Conservation (phyloP, 53 echinoderm and acorn worm species). For the Paracentrotus lividus region DNA sequence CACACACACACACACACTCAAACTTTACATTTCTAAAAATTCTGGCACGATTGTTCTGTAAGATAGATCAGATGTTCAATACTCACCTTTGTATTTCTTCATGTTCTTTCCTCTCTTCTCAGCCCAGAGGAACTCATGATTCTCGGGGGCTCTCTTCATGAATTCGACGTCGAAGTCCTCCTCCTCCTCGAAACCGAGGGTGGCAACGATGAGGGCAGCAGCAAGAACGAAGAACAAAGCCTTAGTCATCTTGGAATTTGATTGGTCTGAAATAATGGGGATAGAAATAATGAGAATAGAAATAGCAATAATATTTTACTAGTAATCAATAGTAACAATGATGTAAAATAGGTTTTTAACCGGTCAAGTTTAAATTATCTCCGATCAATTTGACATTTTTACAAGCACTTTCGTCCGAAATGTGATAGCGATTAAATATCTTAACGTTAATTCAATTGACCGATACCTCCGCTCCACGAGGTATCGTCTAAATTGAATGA, state of each 20-base stretch:
- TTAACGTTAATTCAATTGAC: too few relatives aligned
- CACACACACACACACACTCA: too few relatives aligned
- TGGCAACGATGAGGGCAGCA: constrained; percentile 37
- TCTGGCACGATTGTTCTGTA: too few relatives aligned
- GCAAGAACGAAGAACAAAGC: constrained; percentile 6
- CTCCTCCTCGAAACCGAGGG: constrained; percentile 14
- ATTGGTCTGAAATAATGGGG: neutral
- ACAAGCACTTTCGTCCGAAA: too few relatives aligned
- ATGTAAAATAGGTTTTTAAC: neutral
- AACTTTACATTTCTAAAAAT: too few relatives aligned
- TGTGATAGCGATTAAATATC: neutral
- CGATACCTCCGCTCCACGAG: too few relatives aligned
- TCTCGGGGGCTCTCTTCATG: neutral
- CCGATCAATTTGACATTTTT: too few relatives aligned
- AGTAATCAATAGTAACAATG: neutral
- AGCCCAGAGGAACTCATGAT: neutral
- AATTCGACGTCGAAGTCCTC: neutral
- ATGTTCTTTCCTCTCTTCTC: constrained; percentile 24
- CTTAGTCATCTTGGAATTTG: constrained; percentile 23
- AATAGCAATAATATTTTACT: neutral
- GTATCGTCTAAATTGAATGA: too few relatives aligned
- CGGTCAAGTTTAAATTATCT: neutral
- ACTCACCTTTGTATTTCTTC: constrained; percentile 43
- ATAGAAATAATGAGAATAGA: too few relatives aligned
- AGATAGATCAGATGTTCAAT: neutral